Percentiles rank a stretch among this genome's conserved stretches.
Conservation (phyloP, 2,113 vertebrate genomes). For the Mugil cephalus region DNA sequence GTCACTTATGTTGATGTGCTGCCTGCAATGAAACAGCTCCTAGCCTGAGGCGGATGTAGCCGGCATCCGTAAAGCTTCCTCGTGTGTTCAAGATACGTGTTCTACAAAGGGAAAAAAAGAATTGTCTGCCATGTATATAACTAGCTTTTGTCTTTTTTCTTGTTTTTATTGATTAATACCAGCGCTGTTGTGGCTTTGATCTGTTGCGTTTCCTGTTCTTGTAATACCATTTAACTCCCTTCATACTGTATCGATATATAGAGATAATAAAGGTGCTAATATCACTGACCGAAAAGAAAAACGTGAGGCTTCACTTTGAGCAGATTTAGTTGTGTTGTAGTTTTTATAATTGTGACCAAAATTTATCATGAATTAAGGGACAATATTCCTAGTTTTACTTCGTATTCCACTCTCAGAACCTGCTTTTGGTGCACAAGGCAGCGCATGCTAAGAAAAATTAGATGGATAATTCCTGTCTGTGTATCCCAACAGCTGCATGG, state of each 20-base stretch:
- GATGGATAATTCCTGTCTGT: too few species aligned
- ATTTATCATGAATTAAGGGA: not conserved
- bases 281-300: too few species aligned
- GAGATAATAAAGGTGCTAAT: too few species aligned
- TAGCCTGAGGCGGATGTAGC: constrained; percentile 56
- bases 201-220: not conserved
- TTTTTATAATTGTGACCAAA: not conserved
- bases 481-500: too few species aligned
- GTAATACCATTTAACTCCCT: not conserved
- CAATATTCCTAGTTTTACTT: not conserved
- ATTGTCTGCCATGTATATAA: constrained; percentile 26
- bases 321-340: too few species aligned
- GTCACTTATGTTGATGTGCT: constrained; percentile 69
- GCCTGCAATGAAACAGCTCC: constrained; percentile 53
- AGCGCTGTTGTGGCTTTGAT: not conserved
- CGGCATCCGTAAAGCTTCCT: constrained; percentile 45
- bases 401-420: too few species aligned
- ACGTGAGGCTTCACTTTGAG: too few species aligned
- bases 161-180: not conserved
- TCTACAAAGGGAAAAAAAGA: constrained; percentile 7
- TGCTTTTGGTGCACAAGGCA: too few species aligned
- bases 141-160: not conserved
- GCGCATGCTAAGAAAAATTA: not conserved
- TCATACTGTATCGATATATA: not conserved
- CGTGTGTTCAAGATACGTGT: constrained; percentile 20